Percentiles rank a stretch among this genome's conserved stretches.
These are phyloP conservation scores for Zingel zingel DNA, from an alignment of 2,113 vertebrate species.

Conservation along the genomic window DNA sequence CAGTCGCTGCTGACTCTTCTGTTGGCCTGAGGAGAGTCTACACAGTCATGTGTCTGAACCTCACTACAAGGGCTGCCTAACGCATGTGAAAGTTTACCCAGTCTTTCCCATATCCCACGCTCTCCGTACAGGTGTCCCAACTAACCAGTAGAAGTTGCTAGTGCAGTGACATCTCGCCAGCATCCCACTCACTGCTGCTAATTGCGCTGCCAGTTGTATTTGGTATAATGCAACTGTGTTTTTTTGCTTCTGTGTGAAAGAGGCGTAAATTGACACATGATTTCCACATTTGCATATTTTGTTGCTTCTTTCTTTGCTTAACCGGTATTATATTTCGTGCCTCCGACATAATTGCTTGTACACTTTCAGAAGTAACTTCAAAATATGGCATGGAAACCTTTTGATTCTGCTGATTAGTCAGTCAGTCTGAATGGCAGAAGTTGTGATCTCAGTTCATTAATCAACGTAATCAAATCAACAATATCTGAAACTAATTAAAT, in stretches of 20 bases:
- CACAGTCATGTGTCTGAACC: background rate
- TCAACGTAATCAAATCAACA: constrained; percentile 1
- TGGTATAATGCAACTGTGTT: background rate
- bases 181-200: constrained; percentile 2
- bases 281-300: background rate
- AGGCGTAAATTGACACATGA: background rate
- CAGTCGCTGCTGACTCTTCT: background rate
- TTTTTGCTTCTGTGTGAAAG: background rate
- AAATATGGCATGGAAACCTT: background rate
- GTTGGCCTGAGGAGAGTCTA: background rate
- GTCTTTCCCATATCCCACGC: background rate
- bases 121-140: background rate
- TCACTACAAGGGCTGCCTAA: background rate
- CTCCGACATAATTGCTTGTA: background rate
- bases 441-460: constrained; percentile 14
- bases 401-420: background rate
- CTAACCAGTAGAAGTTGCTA: background rate
- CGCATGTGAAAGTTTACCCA: background rate
- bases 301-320: background rate
- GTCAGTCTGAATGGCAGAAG: background rate
- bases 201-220: background rate
- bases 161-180: background rate
- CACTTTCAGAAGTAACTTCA: background rate
- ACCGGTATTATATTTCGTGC: background rate
- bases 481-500: constrained; percentile 15